Conservation (phyloP, 2,888 invertebrate genomes). For the Orchesellides sinensis region DNA sequence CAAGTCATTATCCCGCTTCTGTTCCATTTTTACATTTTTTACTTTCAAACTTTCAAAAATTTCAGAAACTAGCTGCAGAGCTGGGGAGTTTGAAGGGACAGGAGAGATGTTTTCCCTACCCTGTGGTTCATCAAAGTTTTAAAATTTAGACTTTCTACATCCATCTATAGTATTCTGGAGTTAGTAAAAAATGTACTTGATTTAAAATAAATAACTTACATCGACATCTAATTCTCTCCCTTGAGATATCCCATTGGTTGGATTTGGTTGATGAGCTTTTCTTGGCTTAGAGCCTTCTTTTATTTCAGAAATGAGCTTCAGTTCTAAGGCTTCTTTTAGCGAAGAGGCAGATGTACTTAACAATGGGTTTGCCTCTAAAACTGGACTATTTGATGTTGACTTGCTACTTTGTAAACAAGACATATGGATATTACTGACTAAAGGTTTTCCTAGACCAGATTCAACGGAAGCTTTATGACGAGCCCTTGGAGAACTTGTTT, state of each 20-base stretch:
- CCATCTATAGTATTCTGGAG: not conserved
- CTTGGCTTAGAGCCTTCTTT: conserved; percentile 80
- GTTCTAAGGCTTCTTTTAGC: conserved; percentile 89
- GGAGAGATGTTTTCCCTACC: conserved; percentile 69
- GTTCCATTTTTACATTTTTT: conserved; percentile 77
- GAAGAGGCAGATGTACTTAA: conserved; percentile 63
- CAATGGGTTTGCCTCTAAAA: conserved; percentile 73
- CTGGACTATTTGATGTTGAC: conserved; percentile 71
- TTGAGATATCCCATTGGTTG: conserved; percentile 47
- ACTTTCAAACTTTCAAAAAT: conserved; percentile 90
- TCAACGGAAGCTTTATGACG: conserved; percentile 72
- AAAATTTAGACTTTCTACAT: conserved; percentile 5
- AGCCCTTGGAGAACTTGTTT: conserved; percentile 68
- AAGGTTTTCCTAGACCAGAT: conserved; percentile 52
- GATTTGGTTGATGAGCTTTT: conserved; percentile 9
- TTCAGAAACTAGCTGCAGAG: conserved; percentile 88
- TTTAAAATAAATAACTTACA: conserved; percentile 4
- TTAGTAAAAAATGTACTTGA: not conserved
- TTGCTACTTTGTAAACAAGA: conserved; percentile 63
- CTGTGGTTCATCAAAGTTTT: conserved; percentile 8
- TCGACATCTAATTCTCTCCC: conserved; percentile 24
- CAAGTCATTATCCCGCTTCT: conserved; percentile 37
- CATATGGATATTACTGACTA: conserved; percentile 62
- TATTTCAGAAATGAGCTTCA: conserved; percentile 89
- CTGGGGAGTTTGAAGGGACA: conserved; percentile 83